Base-by-base conservation (phyloP, 2,113 vertebrate genomes). In the Rhea americana region DNA sequence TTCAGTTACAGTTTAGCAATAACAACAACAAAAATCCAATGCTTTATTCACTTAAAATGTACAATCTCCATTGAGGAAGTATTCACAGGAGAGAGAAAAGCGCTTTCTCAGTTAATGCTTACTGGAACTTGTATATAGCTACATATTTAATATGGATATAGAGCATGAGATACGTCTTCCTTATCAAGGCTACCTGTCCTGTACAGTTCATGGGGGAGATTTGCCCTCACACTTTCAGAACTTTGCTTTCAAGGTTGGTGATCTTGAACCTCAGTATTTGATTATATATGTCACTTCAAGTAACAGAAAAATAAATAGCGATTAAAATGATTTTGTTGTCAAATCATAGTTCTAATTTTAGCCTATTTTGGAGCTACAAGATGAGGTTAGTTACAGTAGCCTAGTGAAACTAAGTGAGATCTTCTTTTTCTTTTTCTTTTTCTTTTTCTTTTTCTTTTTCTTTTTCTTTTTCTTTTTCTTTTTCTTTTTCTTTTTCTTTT, bases 1-100 rank as follows among this genome's bases (percentile, higher is more conserved):
- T 93, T 85, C 0, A 0, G 58, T 88, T 91, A 76, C 8, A 1
- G n/a, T 79, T 89, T 58, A 82, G 81, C 13, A 35, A 50, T 91
- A 67, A 37, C 65, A 28, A 73, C 50, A 71, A 89, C 48, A 86
- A 85, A 95, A 90, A 86, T 82, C 58, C 80, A 87, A 25, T 81
- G 61, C n/a, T 82, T 94, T 2, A 8, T 88, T 61, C 80, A 85
- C 88, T 73, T 82, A 37, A 91, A 91, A 20, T 45, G 32, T 43
- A 93, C 37, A 61, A 73, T 76, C 37, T 81, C 90, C 84, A 2
- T 58, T 91, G 77, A 90, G 82, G 30, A 50, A 53, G 45, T 50
- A 58, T 88, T 59, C 30, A 5, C 21, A 21, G 66, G 83, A 86
- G 70, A 81, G 68, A 56, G 56, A 88, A 56, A 94, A 92, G 85